A percentile compares a stretch with the other conserved stretches of the same genome.
Evolutionary conservation across 2,888 invertebrate species (phyloP).

Genomic region (Aromia moschata): DNA sequence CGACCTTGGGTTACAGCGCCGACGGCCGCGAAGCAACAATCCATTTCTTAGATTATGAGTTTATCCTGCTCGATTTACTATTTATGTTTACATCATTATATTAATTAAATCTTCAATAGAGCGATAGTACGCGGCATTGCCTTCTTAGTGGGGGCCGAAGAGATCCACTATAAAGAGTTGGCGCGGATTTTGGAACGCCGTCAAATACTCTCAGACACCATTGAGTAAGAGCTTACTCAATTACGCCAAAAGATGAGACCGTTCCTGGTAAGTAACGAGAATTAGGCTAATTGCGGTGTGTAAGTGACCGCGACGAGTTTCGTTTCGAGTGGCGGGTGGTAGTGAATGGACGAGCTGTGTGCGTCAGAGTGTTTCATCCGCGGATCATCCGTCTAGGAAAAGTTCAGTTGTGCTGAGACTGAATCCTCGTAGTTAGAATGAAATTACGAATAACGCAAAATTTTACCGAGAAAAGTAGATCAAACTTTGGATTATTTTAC

Average conservation of each 20-base stretch:
- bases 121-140: constrained; percentile 24
- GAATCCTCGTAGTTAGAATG: too few species aligned
- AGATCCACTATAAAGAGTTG: constrained; percentile 34
- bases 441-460: too few species aligned
- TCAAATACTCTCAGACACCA: constrained; percentile 73
- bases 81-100: constrained; percentile 36
- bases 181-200: constrained; percentile 39
- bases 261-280: constrained; percentile 44
- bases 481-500: too few species aligned
- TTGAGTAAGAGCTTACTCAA: constrained; percentile 53
- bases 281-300: constrained; percentile 3
- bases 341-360: too few species aligned
- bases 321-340: too few species aligned
- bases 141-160: constrained; percentile 27
- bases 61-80: constrained; percentile 31
- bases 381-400: too few species aligned
- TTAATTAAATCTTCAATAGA: constrained; percentile 32
- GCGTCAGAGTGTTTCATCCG: too few species aligned
- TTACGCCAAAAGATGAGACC: constrained; percentile 39
- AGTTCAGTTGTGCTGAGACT: too few species aligned
- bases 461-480: too few species aligned
- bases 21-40: not conserved
- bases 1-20: constrained; percentile 13
- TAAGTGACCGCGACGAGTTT: constrained; percentile 27
- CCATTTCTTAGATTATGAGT: constrained; percentile 8